A percentile compares a stretch with the other conserved stretches of the same genome.
These are phyloP conservation scores for Nothoprocta pentlandii DNA, from an alignment of 2,113 vertebrate genomes.

Conservation along the genomic window DNA sequence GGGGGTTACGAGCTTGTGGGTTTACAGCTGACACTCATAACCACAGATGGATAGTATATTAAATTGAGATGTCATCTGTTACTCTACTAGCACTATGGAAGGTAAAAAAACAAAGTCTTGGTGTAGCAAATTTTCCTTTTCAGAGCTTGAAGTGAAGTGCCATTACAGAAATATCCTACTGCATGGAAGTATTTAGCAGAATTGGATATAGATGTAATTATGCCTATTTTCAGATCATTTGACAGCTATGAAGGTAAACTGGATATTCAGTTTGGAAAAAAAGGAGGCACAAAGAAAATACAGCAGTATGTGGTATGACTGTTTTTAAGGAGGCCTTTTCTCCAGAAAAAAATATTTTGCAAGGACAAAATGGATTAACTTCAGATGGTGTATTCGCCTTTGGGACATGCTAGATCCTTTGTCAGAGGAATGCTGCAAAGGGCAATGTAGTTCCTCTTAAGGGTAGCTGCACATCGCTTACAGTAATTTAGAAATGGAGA, in stretches of 20 bases:
- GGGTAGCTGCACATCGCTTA: not conserved
- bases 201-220: not conserved
- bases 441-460: not conserved
- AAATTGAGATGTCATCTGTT: conserved; percentile 25
- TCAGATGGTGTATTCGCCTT: not conserved
- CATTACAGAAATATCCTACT: not conserved
- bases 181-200: not conserved
- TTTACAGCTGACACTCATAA: not conserved
- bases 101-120: not conserved
- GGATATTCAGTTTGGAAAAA: not conserved
- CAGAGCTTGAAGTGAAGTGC: not conserved
- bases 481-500: not conserved
- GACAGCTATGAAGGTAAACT: not conserved
- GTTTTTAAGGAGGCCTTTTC: not conserved
- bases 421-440: not conserved
- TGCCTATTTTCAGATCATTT: not conserved
- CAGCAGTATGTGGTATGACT: not conserved
- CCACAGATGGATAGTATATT: not conserved
- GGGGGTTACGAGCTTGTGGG: conserved; percentile 8
- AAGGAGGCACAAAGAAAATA: not conserved
- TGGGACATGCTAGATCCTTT: not conserved
- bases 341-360: not conserved
- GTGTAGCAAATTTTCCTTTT: not conserved
- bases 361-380: not conserved
- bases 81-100: not conserved